Evolutionary conservation across 2,888 invertebrate genomes (phyloP), one percentile per base, ranked within the genome.

Genomic region (Amphipoea oculea): DNA sequence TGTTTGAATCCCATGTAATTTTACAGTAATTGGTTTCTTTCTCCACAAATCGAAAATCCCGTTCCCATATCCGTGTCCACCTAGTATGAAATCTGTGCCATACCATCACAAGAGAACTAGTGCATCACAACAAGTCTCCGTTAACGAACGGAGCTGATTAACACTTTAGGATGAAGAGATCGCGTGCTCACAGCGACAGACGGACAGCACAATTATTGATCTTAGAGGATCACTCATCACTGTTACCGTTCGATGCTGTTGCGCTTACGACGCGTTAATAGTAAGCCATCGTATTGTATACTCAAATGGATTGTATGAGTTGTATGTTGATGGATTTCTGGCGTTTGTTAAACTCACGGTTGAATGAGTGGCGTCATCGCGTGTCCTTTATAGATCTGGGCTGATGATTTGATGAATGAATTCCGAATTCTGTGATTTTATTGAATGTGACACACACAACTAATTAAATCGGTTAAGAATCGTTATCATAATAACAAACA

Each of bases 91-190:
- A 75, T 82, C n/a, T 69, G 29, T 73, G 72, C 40, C 73, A 36
- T 40, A 57, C 20, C n/a, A 65, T 75, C 71, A 79, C 29, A 36
- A 45, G 48, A n/a, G 36, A 86, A 86, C 63, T 86, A 51, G 83
- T 82, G 86, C 83, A 82, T 73, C 62, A 71, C 76, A 63, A 65
- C 6, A 60, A n/a, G 57, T 76, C 62, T 82, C 83, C 82, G 76
- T 23, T 83, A 83, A 63, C 70, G 62, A 45, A 57, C 63, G 42
- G 14, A 12, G 12, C 65, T 82, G 69, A 70, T 86, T 75, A 81
- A 54, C 36, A 57, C 51, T 63, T 20, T 11, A 40, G 29, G 77
- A 82, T 76, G 75, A 73, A 75, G 69, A 73, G 54, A 82, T 84
- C 66, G 83, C 83, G 86, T 86, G 83, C 76, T 5, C 23, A 12